Percentiles rank a stretch among this genome's conserved stretches.
phyloP scores from a whole-genome alignment of 2,888 invertebrate genomes.

The Adelphocoris suturalis region DNA sequence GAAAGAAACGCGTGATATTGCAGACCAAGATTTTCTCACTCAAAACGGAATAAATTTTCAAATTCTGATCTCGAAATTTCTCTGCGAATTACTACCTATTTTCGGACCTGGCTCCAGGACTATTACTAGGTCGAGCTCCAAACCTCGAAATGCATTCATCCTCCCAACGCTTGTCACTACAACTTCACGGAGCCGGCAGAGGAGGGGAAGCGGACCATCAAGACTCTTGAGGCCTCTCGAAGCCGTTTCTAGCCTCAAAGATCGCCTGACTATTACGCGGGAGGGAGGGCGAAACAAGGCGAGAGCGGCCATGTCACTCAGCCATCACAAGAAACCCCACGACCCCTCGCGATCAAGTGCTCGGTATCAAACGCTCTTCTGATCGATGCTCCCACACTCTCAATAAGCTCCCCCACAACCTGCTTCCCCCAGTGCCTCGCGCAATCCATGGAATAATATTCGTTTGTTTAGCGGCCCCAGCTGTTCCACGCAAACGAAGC shows the following conservation, averaged over 20 bases:
- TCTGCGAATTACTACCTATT: too few species aligned
- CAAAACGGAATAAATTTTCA: too few species aligned
- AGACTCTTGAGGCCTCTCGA: background rate
- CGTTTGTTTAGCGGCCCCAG: conserved; percentile 20
- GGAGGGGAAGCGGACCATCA: conserved; percentile 28
- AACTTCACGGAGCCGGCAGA: background rate
- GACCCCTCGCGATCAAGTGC: background rate
- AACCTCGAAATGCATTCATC: conserved; percentile 14
- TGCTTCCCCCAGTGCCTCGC: conserved; percentile 21
- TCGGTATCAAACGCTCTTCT: conserved; percentile 31
- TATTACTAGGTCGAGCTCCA: too few species aligned
- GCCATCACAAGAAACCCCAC: conserved; percentile 66
- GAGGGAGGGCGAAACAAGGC: conserved; percentile 48
- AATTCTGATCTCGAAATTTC: too few species aligned
- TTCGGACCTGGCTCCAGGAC: too few species aligned
- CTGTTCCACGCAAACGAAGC: too few species aligned
- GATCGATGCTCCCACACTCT: conserved; percentile 44
- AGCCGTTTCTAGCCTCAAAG: conserved; percentile 3
- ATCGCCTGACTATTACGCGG: conserved; percentile 60
- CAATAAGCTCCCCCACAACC: background rate
- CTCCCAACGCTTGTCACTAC: conserved; percentile 18
- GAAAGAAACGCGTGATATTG: too few species aligned
- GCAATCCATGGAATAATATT: background rate
- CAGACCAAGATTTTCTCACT: too few species aligned
- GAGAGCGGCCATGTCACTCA: conserved; percentile 69